Conservation (phyloP, 1,140 invertebrate genomes). For the Bombus confusus region DNA sequence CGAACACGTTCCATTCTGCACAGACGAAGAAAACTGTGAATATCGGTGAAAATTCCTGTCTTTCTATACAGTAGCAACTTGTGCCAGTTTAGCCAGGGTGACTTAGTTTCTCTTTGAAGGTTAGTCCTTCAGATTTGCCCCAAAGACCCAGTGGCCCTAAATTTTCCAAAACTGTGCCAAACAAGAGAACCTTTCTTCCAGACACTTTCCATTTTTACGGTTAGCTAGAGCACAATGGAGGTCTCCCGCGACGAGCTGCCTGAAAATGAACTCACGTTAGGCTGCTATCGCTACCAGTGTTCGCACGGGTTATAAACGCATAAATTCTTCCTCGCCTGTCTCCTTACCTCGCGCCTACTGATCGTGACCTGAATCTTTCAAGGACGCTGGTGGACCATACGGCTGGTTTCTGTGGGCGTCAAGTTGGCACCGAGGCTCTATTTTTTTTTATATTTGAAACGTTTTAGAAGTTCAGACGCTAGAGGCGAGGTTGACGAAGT, state of each 20-base stretch:
- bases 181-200: slow-evolving; percentile 48
- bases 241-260: slow-evolving; percentile 33
- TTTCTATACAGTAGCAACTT: background rate
- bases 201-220: slow-evolving; percentile 64
- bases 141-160: slow-evolving; percentile 68
- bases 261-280: slow-evolving; percentile 11
- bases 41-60: slow-evolving; percentile 41
- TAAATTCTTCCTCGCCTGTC: slow-evolving; percentile 45
- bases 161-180: slow-evolving; percentile 69
- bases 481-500: background rate
- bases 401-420: background rate
- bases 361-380: slow-evolving; percentile 23
- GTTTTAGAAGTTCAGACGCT: background rate
- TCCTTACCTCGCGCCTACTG: background rate
- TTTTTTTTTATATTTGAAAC: background rate
- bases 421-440: background rate
- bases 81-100: background rate
- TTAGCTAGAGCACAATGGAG: slow-evolving; percentile 46
- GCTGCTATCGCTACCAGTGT: slow-evolving; percentile 47
- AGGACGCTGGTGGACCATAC: background rate
- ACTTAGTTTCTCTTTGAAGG: background rate
- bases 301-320: slow-evolving; percentile 60
- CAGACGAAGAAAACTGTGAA: background rate
- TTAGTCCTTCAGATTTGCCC: slow-evolving; percentile 13
- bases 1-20: background rate